These are phyloP conservation scores for Hybos culiciformis DNA, from an alignment of 2,888 invertebrate species.

Conservation along the genomic window DNA sequence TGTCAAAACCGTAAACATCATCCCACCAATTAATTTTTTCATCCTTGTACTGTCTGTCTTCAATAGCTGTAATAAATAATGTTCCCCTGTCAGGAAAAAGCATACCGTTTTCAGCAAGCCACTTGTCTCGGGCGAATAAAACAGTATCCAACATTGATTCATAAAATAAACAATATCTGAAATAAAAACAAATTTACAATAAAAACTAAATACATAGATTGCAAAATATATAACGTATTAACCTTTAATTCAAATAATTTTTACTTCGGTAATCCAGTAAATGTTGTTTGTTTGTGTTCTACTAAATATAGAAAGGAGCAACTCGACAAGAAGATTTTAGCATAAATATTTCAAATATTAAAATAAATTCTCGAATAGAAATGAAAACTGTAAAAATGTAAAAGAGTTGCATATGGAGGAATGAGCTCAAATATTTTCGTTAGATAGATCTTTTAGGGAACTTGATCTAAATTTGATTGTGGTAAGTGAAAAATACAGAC, in stretches of 20 bases:
- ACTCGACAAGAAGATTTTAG: no score
- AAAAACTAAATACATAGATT: background rate
- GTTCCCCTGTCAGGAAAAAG: constrained; percentile 91
- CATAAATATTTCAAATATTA: no score
- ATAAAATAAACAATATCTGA: constrained; percentile 85
- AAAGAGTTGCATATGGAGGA: no score
- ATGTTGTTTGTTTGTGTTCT: no score
- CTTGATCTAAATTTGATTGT: no score
- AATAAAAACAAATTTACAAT: constrained; percentile 31
- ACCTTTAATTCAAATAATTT: background rate
- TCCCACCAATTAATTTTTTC: constrained; percentile 99
- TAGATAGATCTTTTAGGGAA: no score
- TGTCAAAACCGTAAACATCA: constrained; percentile 98
- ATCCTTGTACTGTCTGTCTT: constrained; percentile 98
- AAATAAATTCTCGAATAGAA: no score
- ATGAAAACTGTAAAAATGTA: no score
- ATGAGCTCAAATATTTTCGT: no score
- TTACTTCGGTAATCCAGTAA: no score
- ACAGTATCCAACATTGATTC: constrained; percentile 99
- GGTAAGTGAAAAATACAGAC: no score
- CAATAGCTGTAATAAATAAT: constrained; percentile 83
- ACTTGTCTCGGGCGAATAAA: constrained; percentile 94
- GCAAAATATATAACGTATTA: background rate
- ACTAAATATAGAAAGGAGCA: no score
- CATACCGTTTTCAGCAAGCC: constrained; percentile 84